phyloP scores from a whole-genome alignment of 2,113 vertebrate genomes.

The Galbula dea region DNA sequence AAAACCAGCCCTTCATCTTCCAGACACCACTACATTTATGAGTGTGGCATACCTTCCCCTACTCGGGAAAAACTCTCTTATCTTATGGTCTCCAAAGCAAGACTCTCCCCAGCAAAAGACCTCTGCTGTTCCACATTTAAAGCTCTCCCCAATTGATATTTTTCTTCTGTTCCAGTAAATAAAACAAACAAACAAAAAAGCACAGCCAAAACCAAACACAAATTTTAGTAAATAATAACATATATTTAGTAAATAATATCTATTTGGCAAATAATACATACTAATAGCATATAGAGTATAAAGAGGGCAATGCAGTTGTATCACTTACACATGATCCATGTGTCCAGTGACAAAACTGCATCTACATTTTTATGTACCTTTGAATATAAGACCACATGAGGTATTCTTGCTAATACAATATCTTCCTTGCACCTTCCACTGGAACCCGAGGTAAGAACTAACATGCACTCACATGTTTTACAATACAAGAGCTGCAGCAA shows the following conservation, averaged over 20 bases:
- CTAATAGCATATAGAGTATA: not conserved
- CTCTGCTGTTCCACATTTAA: not conserved
- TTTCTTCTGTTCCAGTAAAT: not conserved
- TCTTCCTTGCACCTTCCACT: not conserved
- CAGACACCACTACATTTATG: not conserved
- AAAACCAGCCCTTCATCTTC: not conserved
- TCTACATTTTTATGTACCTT: not conserved
- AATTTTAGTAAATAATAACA: not conserved
- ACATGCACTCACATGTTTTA: fast-evolving
- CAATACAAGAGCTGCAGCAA: not conserved
- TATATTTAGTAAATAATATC: no score
- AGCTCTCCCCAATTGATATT: not conserved
- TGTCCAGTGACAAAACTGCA: fast-evolving
- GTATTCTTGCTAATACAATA: not conserved
- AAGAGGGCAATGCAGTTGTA: not conserved
- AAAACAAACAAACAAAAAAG: not conserved
- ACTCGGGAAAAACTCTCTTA: not conserved
- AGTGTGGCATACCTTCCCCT: fast-evolving
- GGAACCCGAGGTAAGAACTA: not conserved
- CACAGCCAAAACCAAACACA: fast-evolving
- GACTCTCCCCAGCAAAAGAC: not conserved
- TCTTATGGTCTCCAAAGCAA: not conserved
- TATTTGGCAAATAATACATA: no score
- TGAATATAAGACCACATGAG: not conserved
- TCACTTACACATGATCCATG: fast-evolving